Percentiles rank a stretch among this genome's conserved stretches.
These are phyloP conservation scores for Scylla paramamosain DNA, from an alignment of 1,140 invertebrate species.

Conservation along the genomic window DNA sequence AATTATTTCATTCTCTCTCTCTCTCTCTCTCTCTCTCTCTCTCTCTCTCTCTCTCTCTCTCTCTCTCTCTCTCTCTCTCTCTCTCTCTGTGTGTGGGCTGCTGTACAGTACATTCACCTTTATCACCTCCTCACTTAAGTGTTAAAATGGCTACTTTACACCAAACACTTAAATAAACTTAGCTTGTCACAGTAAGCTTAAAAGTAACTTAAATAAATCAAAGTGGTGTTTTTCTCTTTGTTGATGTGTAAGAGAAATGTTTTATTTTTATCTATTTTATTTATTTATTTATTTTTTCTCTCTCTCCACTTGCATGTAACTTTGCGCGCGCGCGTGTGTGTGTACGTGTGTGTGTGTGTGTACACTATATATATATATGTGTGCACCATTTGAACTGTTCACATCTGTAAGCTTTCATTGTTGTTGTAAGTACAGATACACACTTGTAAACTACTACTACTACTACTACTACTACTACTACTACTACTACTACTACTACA, in stretches of 20 bases:
- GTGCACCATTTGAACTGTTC: neutral
- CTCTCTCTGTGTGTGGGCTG: neutral
- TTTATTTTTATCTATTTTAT: neutral
- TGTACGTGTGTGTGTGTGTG: neutral
- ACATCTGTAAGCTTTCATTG: neutral
- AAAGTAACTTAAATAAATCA: no score
- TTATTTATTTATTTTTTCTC: neutral
- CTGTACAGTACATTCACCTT: neutral
- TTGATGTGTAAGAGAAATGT: no score
- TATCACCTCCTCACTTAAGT: neutral
- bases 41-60: conserved; percentile 27
- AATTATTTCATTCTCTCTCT: neutral
- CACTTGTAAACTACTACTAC: neutral
- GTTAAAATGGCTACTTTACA: neutral
- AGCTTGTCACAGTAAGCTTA: no score
- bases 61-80: conserved; percentile 27
- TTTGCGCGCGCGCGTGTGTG: neutral
- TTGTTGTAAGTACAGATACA: neutral
- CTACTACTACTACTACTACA: no score
- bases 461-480: no score
- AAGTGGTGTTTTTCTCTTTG: no score
- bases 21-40: neutral
- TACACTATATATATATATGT: neutral
- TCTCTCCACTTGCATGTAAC: neutral
- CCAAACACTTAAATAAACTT: neutral